phyloP scores from a whole-genome alignment of 1,140 invertebrate genomes.

The Macrotrachela quadricornifera region DNA sequence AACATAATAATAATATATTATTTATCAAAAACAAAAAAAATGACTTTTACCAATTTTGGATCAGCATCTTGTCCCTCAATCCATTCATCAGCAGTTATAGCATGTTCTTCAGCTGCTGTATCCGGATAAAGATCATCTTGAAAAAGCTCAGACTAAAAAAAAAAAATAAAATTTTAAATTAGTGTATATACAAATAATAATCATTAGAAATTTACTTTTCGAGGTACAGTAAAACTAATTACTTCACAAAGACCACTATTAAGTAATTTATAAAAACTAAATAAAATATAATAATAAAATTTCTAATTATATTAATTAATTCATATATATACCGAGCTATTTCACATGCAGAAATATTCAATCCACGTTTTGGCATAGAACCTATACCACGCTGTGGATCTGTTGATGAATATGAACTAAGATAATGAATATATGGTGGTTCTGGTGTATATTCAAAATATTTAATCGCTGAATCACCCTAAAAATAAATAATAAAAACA shows the following conservation, averaged over 20 bases:
- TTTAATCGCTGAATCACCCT: conserved; percentile 28
- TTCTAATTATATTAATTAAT: no score
- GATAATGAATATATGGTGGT: conserved; percentile 23
- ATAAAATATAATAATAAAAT: no score
- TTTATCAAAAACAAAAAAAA: no score
- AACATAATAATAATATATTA: no score
- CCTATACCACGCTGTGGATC: conserved; percentile 27
- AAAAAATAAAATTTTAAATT: no score
- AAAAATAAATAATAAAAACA: conserved; percentile 7
- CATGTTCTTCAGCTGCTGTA: conserved; percentile 66
- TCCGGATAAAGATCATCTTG: conserved; percentile 97
- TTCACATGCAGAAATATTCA: conserved; percentile 27
- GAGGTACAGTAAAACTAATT: conserved; percentile 87
- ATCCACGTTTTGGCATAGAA: conserved; percentile 28
- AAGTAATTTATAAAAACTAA: conserved; percentile 73
- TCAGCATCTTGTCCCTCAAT: conserved; percentile 55
- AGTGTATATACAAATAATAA: no score
- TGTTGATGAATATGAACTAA: conserved; percentile 18
- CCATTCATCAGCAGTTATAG: conserved; percentile 80
- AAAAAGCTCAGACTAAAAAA: conserved; percentile 58
- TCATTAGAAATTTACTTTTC: conserved; percentile 47
- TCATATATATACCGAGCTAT: conserved; percentile 15
- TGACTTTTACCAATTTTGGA: conserved; percentile 46
- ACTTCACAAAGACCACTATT: conserved; percentile 90
- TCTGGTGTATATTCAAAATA: conserved; percentile 30